Base-by-base conservation (phyloP, 2,888 invertebrate species). In the Eristalinus sepulchralis region DNA sequence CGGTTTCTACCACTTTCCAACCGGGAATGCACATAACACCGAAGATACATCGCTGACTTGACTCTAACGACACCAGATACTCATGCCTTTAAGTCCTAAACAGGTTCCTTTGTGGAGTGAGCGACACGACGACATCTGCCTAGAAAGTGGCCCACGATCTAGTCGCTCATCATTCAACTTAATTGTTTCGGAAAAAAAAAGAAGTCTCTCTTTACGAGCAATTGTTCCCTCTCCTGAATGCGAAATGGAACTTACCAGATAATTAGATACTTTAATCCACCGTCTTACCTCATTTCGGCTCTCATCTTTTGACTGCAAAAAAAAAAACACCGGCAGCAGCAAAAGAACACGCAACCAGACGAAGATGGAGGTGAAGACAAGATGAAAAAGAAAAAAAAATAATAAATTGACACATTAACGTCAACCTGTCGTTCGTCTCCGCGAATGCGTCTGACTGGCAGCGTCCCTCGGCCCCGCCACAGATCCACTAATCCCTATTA, bases 401-500 rank as follows among this genome's bases (percentile, higher is more conserved):
- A 47, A 47, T 47, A 47, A 47, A 47, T 47, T 47, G 47, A 47
- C 47, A 47, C 47, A 47, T 47, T 47, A 47, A 47, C 47, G 47
- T 47, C 47, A 17, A 47, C 47, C 47, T 47, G 47, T 17, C 47
- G 47, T 47, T 17, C 47, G 47, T 47, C 47, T 47, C 39, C 39
- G 39, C 39, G 17, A n/a, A n/a, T 47, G 39, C 39, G 39, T 17
- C 39, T 17, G 39, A 3, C 39, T 17, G 17, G n/a, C 39, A 47
- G n/a, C n/a, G n/a, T 5, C 0, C 47, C 2, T 1, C 47, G 47
- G n/a, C 47, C n/a, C 8, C 47, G 47, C 47, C 47, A 47, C 47
- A 47, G 47, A 47, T 47, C n/a, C 47, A 17, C 47, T 71, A 72
- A 72, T 66, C 68, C 39, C 68, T 81, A 81, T 85, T 85, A 77